phyloP scores from a whole-genome alignment of 2,888 invertebrate species.

The Lasioglossum zephyrum region DNA sequence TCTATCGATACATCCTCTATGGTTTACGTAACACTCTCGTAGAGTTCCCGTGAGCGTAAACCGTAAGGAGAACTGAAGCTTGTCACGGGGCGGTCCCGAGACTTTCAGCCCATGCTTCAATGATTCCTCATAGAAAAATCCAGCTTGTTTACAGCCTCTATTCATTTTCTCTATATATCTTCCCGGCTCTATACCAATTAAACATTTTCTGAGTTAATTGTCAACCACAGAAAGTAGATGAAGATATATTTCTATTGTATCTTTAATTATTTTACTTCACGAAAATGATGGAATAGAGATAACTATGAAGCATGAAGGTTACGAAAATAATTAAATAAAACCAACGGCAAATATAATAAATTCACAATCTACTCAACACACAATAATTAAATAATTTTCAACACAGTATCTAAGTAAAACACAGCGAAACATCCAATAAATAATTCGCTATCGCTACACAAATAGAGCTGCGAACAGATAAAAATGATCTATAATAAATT shows the following conservation, averaged over 20 bases:
- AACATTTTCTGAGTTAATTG: not conserved
- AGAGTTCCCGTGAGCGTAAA: slow-evolving; percentile 24
- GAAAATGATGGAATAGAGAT: too few relatives aligned
- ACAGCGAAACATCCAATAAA: not conserved
- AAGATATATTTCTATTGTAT: not conserved
- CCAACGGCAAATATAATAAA: not conserved
- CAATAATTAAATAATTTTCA: not conserved
- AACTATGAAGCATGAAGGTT: not conserved
- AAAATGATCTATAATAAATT: too few relatives aligned
- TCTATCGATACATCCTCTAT: slow-evolving; percentile 62
- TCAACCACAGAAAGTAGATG: not conserved
- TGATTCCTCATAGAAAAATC: not conserved
- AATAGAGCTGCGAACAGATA: not conserved
- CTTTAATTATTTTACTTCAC: not conserved
- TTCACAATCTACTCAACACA: not conserved
- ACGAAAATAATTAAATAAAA: not conserved
- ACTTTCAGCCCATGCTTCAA: not conserved
- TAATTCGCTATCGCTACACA: not conserved
- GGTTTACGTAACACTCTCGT: slow-evolving; percentile 53
- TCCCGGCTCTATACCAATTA: not conserved
- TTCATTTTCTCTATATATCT: not conserved
- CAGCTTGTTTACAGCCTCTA: not conserved
- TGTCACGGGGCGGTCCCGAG: not conserved
- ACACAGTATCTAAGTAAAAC: not conserved
- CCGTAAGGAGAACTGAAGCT: slow-evolving; percentile 19